Evolutionary conservation across 2,113 vertebrate genomes (phyloP).

Genomic region (Cyanoramphus novaezelandiae): DNA sequence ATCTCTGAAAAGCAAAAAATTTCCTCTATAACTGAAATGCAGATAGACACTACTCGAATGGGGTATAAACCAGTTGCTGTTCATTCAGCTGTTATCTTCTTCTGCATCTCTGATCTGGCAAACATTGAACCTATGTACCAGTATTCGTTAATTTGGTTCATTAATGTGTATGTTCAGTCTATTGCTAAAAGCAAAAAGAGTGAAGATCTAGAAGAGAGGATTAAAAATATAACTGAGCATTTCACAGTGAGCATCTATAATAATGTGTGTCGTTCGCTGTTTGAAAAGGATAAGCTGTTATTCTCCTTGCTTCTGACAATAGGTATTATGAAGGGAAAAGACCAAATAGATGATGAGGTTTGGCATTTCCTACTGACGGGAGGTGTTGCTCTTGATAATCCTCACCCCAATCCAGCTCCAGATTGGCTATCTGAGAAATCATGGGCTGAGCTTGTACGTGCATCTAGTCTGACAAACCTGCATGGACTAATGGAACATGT

Average conservation of each 20-base stretch:
- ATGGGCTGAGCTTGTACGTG: slow-evolving; percentile 88
- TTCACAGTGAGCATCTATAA: slow-evolving; percentile 90
- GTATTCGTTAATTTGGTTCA: slow-evolving; percentile 91
- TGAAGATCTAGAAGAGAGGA: slow-evolving; percentile 76
- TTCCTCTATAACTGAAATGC: slow-evolving; percentile 83
- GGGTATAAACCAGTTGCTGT: slow-evolving; percentile 90
- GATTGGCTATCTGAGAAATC: slow-evolving; percentile 90
- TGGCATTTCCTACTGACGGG: slow-evolving; percentile 91
- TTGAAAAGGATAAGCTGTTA: slow-evolving; percentile 93
- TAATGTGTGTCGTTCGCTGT: slow-evolving; percentile 89
- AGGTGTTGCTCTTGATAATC: slow-evolving; percentile 89
- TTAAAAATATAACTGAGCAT: slow-evolving; percentile 79
- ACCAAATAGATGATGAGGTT: slow-evolving; percentile 74
- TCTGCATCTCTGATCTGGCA: slow-evolving; percentile 91
- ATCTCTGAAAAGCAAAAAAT: slow-evolving; percentile 91
- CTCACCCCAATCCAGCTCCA: slow-evolving; percentile 83
- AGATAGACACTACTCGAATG: slow-evolving; percentile 89
- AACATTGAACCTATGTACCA: slow-evolving; percentile 96
- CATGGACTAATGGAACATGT: slow-evolving; percentile 80
- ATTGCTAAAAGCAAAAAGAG: slow-evolving; percentile 82
- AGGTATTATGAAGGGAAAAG: slow-evolving; percentile 86
- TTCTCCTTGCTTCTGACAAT: slow-evolving; percentile 90
- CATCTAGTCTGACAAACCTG: slow-evolving; percentile 78
- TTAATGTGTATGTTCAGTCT: slow-evolving; percentile 85
- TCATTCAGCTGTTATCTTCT: slow-evolving; percentile 89